These are phyloP conservation scores for Bothrops jararaca DNA, from an alignment of 2,113 vertebrate species.

Conservation along the genomic window DNA sequence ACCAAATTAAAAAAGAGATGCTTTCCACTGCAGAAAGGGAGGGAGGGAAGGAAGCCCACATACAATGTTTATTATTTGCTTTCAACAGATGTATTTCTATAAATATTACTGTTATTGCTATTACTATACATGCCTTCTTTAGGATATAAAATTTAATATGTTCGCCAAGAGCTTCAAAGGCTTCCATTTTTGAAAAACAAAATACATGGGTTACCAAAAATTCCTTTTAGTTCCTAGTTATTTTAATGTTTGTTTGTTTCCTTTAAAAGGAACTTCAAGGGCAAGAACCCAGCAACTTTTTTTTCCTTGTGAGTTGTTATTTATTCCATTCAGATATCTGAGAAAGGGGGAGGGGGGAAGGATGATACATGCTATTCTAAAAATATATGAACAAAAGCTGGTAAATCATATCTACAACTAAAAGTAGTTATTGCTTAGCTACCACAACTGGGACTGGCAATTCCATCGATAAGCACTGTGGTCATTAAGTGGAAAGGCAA, in stretches of 20 bases:
- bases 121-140: not conserved
- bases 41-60: not conserved
- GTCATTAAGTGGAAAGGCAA: not conserved
- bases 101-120: not conserved
- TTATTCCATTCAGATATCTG: constrained; percentile 1
- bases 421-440: not conserved
- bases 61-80: not conserved
- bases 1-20: constrained; percentile 8
- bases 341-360: not conserved
- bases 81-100: constrained; percentile 1
- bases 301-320: not conserved
- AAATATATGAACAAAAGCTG: not conserved
- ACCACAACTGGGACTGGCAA: not conserved
- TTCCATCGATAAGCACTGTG: not conserved
- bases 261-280: not conserved
- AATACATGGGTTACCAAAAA: constrained; percentile 10
- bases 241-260: not conserved
- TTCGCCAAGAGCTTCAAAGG: not conserved
- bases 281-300: not conserved
- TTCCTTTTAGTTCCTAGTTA: not conserved
- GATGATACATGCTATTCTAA: constrained; percentile 1
- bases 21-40: not conserved
- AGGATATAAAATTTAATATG: not conserved
- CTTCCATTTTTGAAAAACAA: not conserved
- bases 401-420: not conserved